phyloP scores from a whole-genome alignment of 2,888 invertebrate species.

The Amblyteles armatorius region DNA sequence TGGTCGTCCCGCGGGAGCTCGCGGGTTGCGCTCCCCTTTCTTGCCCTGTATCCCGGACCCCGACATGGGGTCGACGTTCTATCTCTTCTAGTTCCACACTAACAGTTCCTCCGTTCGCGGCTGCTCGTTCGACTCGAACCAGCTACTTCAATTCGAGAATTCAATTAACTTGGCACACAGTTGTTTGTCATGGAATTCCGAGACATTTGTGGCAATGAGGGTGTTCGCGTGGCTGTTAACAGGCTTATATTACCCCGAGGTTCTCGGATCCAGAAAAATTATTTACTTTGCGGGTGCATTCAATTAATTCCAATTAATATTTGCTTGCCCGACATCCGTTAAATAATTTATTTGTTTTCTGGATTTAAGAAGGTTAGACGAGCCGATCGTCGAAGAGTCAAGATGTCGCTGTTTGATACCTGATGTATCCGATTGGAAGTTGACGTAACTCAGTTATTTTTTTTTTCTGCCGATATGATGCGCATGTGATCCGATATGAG shows the following conservation, averaged over 20 bases:
- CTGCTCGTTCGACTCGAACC: not conserved
- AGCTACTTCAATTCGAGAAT: constrained; percentile 24
- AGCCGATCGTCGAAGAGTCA: not conserved
- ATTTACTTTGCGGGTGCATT: not conserved
- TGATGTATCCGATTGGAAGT: constrained; percentile 27
- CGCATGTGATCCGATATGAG: not conserved
- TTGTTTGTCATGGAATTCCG: constrained; percentile 17
- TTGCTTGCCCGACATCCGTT: not conserved
- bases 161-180: constrained; percentile 30
- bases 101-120: not conserved
- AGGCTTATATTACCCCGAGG: too few relatives aligned
- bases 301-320: not conserved
- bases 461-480: constrained; percentile 13
- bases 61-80: constrained; percentile 34
- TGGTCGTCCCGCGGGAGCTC: constrained; percentile 72
- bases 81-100: constrained; percentile 13
- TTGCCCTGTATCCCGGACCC: constrained; percentile 64
- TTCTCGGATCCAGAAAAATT: not conserved
- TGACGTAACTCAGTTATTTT: constrained; percentile 6
- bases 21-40: constrained; percentile 61
- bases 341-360: not conserved
- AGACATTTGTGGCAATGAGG: not conserved
- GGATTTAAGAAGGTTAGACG: not conserved
- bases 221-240: constrained; percentile 3
- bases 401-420: not conserved